Evolutionary conservation across 2,797 vertebrate species (phyloP), one percentile per base, ranked within the genome.

Genomic region (Sebastes variabilis): DNA sequence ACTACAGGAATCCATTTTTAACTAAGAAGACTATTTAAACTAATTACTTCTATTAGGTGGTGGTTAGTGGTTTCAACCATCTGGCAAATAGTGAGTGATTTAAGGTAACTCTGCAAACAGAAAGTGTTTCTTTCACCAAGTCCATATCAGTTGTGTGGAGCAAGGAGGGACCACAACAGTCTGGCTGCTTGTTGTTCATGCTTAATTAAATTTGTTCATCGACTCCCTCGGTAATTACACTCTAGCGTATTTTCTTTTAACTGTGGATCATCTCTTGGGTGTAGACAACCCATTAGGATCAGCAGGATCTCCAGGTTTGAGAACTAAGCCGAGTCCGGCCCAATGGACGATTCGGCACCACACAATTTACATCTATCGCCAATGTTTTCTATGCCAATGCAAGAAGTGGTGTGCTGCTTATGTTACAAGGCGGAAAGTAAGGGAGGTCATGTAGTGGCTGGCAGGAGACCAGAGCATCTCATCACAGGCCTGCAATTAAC

Each of bases 181-280:
- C 66, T 72, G 78, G 72, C 81, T 86, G 79, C 85, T 89, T 92
- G 89, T 87, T 91, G 88, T 91, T 87, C 80, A 84, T 75, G 83
- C 76, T 84, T 92, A 90, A 93, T 94, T 90, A 86, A 88, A 92
- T 93, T 76, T 89, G 83, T 84, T 89, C 78, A 92, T 92, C 54
- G 83, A 91, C 86, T 89, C 66, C 67, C 64, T 66, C 27, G 13
- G 81, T 90, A 90, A 92, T 90, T 88, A 84, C 86, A 88, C 76
- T 74, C 66, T 9, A 62, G 77, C 29, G 69, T 77, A 74, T 81
- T 90, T 85, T 81, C 69, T 79, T 82, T 85, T 74, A 89, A 87
- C 69, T 81, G 77, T 75, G 81, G 77, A 82, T 79, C 76, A 87
- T 88, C 85, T 87, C 84, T 67, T 69, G 66, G 83, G 79, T 79